Evolutionary conservation across 2,888 invertebrate species (phyloP).

Genomic region (Cerastoderma edule): DNA sequence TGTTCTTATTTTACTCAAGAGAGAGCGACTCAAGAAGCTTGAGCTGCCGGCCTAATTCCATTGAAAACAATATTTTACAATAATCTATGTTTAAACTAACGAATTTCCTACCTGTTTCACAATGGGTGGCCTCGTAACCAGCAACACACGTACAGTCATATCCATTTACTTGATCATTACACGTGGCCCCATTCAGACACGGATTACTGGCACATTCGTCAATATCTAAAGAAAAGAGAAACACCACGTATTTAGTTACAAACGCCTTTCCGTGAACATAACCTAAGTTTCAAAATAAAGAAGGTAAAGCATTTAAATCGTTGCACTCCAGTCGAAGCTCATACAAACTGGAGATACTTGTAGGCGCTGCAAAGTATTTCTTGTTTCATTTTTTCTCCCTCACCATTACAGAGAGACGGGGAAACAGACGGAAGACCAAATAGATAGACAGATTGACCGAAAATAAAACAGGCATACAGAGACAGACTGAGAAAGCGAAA

Average conservation of each 20-base stretch:
- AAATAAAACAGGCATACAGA: no score
- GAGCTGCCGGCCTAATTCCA: no score
- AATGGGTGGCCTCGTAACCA: conserved; percentile 14
- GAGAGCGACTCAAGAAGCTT: not conserved
- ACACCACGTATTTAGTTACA: not conserved
- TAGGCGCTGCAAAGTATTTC: not conserved
- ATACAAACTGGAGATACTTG: not conserved
- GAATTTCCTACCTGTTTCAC: conserved; percentile 14
- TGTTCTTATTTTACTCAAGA: not conserved
- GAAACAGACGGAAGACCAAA: no score
- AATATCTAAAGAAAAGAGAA: conserved; percentile 21
- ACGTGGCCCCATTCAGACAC: conserved; percentile 13
- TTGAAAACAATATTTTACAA: no score
- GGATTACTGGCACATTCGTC: conserved; percentile 25
- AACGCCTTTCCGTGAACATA: not conserved
- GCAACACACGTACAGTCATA: conserved; percentile 21
- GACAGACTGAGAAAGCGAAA: no score
- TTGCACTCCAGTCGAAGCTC: not conserved
- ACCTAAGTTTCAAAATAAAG: not conserved
- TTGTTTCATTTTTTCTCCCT: not conserved
- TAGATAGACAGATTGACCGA: no score
- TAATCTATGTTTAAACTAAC: not conserved
- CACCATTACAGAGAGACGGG: not conserved
- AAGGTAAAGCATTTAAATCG: not conserved
- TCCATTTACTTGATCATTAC: conserved; percentile 18